Base-by-base conservation (phyloP, 2,888 invertebrate genomes). In the Iphiclides podalirius region DNA sequence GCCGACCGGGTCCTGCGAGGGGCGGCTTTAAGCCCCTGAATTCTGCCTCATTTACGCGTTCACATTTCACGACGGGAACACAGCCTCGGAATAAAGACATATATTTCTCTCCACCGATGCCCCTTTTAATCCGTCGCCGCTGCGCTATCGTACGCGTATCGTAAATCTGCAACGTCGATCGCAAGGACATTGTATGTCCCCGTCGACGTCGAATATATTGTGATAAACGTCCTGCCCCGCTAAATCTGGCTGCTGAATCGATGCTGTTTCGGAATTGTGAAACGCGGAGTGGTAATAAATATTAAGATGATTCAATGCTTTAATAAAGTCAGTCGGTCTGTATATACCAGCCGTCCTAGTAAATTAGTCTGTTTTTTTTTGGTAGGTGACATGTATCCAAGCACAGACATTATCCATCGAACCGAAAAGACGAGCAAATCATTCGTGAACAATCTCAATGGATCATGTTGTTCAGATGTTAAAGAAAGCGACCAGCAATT, bases 121-220 rank as follows among this genome's bases (percentile, higher is more conserved):
- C 66, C 64, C 70, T 73, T 74, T 75, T 75, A 73, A 75, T 73
- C 68, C 64, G 52, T 60, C 60, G 63, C 49, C 57, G 57, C 59
- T n/a, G n/a, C n/a, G n/a, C n/a, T n/a, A n/a, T n/a, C n/a, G n/a
- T n/a, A n/a, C n/a, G 59, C 57, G 52, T 43, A 54, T 71, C 71
- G 68, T 78, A 75, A 78, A 76, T 77, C 72, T 72, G 61, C 62
- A 64, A 69, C 60, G 66, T 70, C 73, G 72, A 76, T 77, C 71
- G n/a, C 58, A 57, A 58, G 66, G 64, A 63, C 63, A 70, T 61
- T 66, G 68, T 68, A 71, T 69, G 67, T 66, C 56, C 58, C 59
- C 55, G 57, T 53, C 54, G 64, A 63, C 66, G 67, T 66, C 63
- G 62, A 67, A 75, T 76, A 75, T 77, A 77, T 77, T 70, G 74